Evolutionary conservation across 2,113 vertebrate genomes (phyloP), one percentile per base, ranked within the genome.

Genomic region (Muscicapa adusta): DNA sequence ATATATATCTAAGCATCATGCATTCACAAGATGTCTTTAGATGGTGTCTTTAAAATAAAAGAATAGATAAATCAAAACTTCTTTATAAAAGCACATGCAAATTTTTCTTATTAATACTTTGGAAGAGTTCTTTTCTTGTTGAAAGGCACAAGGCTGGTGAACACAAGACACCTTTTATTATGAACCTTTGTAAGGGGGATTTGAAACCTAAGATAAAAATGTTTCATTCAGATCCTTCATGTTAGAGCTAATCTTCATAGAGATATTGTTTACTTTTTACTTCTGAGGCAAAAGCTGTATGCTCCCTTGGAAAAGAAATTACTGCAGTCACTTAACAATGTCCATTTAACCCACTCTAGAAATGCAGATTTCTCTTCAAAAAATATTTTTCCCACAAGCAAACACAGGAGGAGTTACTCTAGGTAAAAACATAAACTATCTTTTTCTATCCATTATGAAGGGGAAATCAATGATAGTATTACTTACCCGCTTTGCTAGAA

Each of bases 151-250:
- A 78, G 22, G n/a, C 9, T 50, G 61, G 40, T 78, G 77, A 95
- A 95, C 75, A 68, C 24, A 88, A 85, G 95, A 89, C 57, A 91
- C 81, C 60, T 87, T 89, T 91, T 31, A 40, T 89, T 82, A 68
- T 57, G 19, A 94, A 57, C 17, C 5, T 65, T 48, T 78, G 31
- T 61, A 76, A 20, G 28, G n/a, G n/a, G 66, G 33, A 75, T 89
- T 89, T 85, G 53, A 89, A 89, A 72, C 61, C 22, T 48, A 33
- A 93, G 85, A 85, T 72, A 61, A 85, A 92, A 88, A 63, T 43
- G 13, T 38, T 82, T 89, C 45, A 23, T 85, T 93, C 89, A 53
- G 40, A 81, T 85, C 60, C 48, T 75, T 87, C 10, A 3, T 79
- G 57, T 85, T 78, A 61, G 19, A 82, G 66, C 4, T 85, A 75